Conservation (phyloP, 2,888 invertebrate genomes). For the Mimachlamys varia region DNA sequence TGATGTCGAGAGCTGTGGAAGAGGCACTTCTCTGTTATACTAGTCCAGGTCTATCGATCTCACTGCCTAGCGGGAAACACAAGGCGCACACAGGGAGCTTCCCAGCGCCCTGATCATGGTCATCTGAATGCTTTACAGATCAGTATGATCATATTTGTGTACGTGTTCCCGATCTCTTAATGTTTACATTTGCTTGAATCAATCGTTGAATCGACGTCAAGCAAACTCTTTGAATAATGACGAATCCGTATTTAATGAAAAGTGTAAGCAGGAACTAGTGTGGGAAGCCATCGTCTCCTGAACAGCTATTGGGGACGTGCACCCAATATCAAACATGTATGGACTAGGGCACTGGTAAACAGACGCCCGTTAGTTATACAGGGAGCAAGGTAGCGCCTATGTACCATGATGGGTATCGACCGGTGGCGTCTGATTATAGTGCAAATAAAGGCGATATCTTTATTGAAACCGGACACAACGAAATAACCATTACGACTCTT, state of each 20-base stretch:
- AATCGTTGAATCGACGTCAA: neutral
- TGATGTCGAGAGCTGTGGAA: neutral
- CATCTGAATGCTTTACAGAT: neutral
- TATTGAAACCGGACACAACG: neutral
- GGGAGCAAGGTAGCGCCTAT: neutral
- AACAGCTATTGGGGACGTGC: neutral
- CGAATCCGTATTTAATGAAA: neutral
- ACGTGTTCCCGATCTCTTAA: neutral
- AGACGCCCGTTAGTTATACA: neutral
- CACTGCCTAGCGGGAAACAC: neutral
- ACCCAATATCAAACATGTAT: neutral
- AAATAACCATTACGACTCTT: neutral
- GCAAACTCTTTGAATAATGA: neutral
- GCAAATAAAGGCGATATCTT: neutral
- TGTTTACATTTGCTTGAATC: neutral
- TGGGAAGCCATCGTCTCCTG: neutral
- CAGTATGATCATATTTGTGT: neutral
- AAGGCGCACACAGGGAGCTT: neutral
- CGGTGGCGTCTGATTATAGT: neutral
- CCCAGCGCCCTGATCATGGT: neutral
- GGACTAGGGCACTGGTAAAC: neutral
- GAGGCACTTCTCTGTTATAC: neutral
- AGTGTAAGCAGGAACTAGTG: neutral
- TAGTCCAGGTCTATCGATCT: neutral
- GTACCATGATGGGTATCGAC: neutral